phyloP scores from a whole-genome alignment of 1,140 invertebrate genomes.

The Euglossa dilemma region DNA sequence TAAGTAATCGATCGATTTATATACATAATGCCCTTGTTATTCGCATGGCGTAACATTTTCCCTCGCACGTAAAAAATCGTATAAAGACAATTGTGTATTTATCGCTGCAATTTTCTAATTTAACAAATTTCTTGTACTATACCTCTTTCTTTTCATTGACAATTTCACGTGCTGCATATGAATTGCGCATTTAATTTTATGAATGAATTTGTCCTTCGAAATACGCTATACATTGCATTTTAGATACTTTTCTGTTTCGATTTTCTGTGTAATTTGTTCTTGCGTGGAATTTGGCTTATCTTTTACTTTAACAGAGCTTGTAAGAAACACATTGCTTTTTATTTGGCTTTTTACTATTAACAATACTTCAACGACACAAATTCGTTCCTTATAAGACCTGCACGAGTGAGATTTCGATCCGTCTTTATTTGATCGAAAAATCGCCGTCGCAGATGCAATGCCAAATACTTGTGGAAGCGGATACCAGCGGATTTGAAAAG shows the following conservation, averaged over 20 bases:
- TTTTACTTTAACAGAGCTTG: not conserved
- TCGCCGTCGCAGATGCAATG: slow-evolving; percentile 88
- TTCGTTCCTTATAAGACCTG: not conserved
- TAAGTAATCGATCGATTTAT: not conserved
- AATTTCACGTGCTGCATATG: not conserved
- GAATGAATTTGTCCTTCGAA: not conserved
- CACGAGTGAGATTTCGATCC: slow-evolving; percentile 22
- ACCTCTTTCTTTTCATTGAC: not conserved
- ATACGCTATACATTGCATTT: not conserved
- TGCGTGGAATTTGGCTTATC: not conserved
- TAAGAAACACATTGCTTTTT: not conserved
- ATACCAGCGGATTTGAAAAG: slow-evolving; percentile 89
- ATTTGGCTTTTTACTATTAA: not conserved
- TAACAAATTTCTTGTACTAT: not conserved
- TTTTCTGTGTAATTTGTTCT: not conserved
- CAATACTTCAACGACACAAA: slow-evolving; percentile 1
- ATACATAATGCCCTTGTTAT: not conserved
- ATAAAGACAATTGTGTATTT: too few relatives aligned
- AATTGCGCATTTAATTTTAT: not conserved
- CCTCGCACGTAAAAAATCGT: not conserved
- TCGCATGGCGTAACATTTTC: not conserved
- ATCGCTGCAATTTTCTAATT: not conserved
- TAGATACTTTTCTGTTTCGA: too few relatives aligned
- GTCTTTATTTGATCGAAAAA: slow-evolving; percentile 41
- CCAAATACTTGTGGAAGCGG: slow-evolving; percentile 96